Evolutionary conservation across 1,140 invertebrate species (phyloP), one percentile per base, ranked within the genome.

Genomic region (Stegodyphus dumicola): DNA sequence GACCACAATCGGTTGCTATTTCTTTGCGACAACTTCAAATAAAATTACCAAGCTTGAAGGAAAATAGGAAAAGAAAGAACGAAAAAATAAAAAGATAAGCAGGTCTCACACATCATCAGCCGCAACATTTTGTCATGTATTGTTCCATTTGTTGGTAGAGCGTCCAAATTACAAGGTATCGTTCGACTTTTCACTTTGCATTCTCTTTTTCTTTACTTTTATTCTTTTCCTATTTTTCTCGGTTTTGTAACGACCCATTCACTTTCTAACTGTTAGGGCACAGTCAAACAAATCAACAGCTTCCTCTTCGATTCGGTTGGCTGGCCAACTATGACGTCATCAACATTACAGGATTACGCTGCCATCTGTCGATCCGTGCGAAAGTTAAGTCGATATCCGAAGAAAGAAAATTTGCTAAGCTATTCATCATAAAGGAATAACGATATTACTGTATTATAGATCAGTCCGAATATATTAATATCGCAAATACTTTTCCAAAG

Each of bases 131-230:
- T 85, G 81, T 85, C 74, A 75, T 49, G 73, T 15, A 85, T 85
- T 85, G 81, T 85, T 85, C 74, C 52, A 7, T 70, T 15, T 77
- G 81, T 85, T 85, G 81, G 77, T 70, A 77, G 81, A 85, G 74
- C 74, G 53, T 15, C 81, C 66, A 85, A 85, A 85, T 85, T 85
- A 85, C 74, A 85, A 85, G 81, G 81, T 85, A 85, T 85, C 81
- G 70, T 85, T 53, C 18, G 51, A 54, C 74, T 76, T 75, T 85
- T 76, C 81, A 85, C 74, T 67, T 85, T 69, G 15, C 65, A 51
- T 77, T 84, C 51, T 69, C 6, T 48, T 84, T 76, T 49, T 53
- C 7, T 18, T 5, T 70, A 33, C 60, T 64, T 65, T 71, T n/a
- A n/a, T 51, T 64, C 33, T 53, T 60, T 60, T 65, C 48, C 17